Percentiles rank a stretch among this genome's conserved stretches.
Conservation (phyloP, 1,140 invertebrate species). For the Olivierus martensii region DNA sequence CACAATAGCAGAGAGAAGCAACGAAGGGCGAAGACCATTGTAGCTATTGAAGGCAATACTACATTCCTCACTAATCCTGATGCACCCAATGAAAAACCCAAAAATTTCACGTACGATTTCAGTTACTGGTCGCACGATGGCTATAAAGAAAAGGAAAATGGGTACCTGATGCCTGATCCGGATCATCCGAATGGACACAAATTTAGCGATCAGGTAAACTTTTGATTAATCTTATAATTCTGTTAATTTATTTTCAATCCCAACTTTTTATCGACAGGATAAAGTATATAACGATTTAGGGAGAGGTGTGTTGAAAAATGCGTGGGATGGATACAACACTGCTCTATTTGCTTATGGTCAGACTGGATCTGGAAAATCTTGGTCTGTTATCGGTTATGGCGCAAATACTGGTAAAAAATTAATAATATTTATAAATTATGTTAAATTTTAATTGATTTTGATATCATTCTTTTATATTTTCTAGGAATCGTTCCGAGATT, state of each 20-base stretch:
- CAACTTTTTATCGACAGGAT: slow-evolving; percentile 28
- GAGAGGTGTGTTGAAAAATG: slow-evolving; percentile 43
- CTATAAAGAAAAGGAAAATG: slow-evolving; percentile 33
- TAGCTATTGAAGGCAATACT: slow-evolving; percentile 39
- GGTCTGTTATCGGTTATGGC: slow-evolving; percentile 45
- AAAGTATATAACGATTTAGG: slow-evolving; percentile 44
- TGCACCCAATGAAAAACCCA: slow-evolving; percentile 29
- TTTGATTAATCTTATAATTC: no score
- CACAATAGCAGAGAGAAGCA: slow-evolving; percentile 42
- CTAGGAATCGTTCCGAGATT: slow-evolving; percentile 72
- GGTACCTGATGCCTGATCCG: slow-evolving; percentile 33
- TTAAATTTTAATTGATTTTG: not conserved
- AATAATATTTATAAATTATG: not conserved
- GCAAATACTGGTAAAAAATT: slow-evolving; percentile 39
- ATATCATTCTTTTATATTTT: slow-evolving; percentile 1
- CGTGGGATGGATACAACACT: slow-evolving; percentile 47
- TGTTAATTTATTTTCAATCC: no score
- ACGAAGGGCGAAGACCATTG: slow-evolving; percentile 38
- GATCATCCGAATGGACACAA: slow-evolving; percentile 31
- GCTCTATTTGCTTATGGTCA: slow-evolving; percentile 49
- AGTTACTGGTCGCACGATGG: slow-evolving; percentile 50
- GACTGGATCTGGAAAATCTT: slow-evolving; percentile 47
- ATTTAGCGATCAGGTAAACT: slow-evolving; percentile 40
- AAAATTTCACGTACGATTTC: slow-evolving; percentile 43
- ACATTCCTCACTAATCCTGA: slow-evolving; percentile 39